These are phyloP conservation scores for Nannobrachium achirus DNA, from an alignment of 2,113 vertebrate species.

Conservation along the genomic window DNA sequence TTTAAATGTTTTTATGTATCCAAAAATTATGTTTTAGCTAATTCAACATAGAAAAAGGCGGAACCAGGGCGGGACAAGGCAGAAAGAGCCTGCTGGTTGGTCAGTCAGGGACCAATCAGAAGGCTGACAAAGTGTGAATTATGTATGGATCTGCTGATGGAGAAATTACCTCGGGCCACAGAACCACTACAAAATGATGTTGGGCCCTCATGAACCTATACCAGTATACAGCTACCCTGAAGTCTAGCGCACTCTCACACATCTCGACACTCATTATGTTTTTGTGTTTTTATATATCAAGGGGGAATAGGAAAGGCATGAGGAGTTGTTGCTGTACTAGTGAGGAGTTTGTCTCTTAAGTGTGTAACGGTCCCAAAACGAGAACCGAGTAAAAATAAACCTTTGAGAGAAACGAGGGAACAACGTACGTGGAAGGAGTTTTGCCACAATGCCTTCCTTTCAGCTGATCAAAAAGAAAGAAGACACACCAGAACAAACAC, in stretches of 20 bases:
- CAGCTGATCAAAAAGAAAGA: background rate
- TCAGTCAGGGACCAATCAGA: no score
- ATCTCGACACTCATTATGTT: background rate
- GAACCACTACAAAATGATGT: slow-evolving; percentile 2
- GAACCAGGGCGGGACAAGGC: no score
- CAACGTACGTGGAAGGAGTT: slow-evolving; percentile 16
- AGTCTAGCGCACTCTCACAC: slow-evolving; percentile 4
- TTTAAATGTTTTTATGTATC: no score
- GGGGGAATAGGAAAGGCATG: slow-evolving; percentile 5
- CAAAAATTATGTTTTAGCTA: no score
- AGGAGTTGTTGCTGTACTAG: slow-evolving; percentile 3
- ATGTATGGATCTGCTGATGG: slow-evolving; percentile 37
- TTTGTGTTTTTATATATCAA: slow-evolving; percentile 26
- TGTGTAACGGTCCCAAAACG: slow-evolving; percentile 7
- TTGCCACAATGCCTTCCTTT: slow-evolving; percentile 8
- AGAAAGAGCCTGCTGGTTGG: no score
- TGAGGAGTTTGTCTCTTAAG: slow-evolving; percentile 3
- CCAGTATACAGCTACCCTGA: background rate
- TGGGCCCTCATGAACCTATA: background rate
- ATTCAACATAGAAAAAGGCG: no score
- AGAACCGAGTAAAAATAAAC: background rate
- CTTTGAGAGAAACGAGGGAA: slow-evolving; percentile 2
- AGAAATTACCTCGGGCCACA: slow-evolving; percentile 18
- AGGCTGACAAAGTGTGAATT: slow-evolving; percentile 52
- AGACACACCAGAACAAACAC: background rate